Conservation (phyloP, 2,113 vertebrate genomes). For the Ochotona princeps region DNA sequence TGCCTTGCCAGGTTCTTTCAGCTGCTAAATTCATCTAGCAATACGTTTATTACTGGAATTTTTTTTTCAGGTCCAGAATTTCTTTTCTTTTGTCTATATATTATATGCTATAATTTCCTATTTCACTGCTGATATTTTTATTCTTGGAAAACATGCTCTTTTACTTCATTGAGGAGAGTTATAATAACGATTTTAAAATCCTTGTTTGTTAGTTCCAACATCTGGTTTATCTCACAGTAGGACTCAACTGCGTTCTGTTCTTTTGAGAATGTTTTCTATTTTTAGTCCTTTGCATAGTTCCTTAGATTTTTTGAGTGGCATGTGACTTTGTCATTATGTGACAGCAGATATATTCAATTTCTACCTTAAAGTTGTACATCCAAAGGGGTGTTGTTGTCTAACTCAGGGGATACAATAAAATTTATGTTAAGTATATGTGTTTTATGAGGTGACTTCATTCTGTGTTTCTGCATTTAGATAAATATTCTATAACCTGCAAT, state of each 20-base stretch:
- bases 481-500: neutral
- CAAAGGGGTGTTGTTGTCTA: neutral
- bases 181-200: constrained; percentile 1
- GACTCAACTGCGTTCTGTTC: constrained; percentile 16
- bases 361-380: neutral
- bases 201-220: constrained; percentile 51
- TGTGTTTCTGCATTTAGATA: neutral
- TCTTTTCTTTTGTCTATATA: neutral
- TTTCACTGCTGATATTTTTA: constrained; percentile 50
- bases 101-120: constrained; percentile 16
- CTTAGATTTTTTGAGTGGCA: constrained; percentile 20
- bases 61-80: constrained; percentile 14
- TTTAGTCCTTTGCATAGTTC: neutral
- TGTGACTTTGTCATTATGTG: neutral
- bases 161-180: neutral
- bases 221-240: constrained; percentile 53
- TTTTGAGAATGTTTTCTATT: constrained; percentile 27
- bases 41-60: neutral
- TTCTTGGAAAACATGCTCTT: neutral
- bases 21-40: neutral
- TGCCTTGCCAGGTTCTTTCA: neutral
- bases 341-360: neutral
- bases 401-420: too few species aligned
- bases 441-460: neutral
- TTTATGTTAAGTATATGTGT: neutral